Base-by-base conservation (phyloP, 2,113 vertebrate species). In the Archocentrus centrarchus region DNA sequence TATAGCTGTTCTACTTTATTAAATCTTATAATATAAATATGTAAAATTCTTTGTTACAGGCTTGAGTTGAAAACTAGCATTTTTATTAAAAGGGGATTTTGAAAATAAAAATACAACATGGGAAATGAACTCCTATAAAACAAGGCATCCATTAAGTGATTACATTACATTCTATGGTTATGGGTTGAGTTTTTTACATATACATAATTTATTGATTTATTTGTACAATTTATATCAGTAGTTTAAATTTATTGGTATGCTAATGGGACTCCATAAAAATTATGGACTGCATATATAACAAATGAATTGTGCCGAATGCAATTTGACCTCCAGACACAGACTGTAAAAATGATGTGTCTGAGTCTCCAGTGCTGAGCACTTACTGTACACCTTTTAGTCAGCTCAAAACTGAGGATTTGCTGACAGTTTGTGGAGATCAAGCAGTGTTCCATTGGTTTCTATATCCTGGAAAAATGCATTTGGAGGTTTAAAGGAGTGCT, bases 1-100 rank as follows among this genome's bases (percentile, higher is more conserved):
- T 37, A 37, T 62, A 37, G 32, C 32, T 32, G 6, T 4, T 63
- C 5, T 63, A 37, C 32, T 50, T 50, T 39, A 5, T 39, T 2
- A 39, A 39, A 39, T 11, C 10, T 11, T 37, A 3, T 37, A 63
- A 24, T 0, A 17, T 30, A 7, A 50, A 20, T 50, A 20, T 70
- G 44, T 15, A 11, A 5, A 50, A 27, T 73, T 47, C 11, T 47
- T 50, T 4, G 47, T 6, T 15, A 17, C 1, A 0, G 17, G 10
- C 17, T 17, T 30, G 66, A 70, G 24, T 70, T 15, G 8, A 0
- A 20, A 20, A 70, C 15, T 20, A 1, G 1, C 3, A 20, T 7
- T 55, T 55, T 20, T 55, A 8, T 20, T 7, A 1, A 0, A 11
- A 11, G 6, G 0, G 3, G 0, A 20, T 30, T 70, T 50, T 13